Evolutionary conservation across 2,888 invertebrate species (phyloP), one percentile per base, ranked within the genome.

Genomic region (Dyspetes luteomarginatus): DNA sequence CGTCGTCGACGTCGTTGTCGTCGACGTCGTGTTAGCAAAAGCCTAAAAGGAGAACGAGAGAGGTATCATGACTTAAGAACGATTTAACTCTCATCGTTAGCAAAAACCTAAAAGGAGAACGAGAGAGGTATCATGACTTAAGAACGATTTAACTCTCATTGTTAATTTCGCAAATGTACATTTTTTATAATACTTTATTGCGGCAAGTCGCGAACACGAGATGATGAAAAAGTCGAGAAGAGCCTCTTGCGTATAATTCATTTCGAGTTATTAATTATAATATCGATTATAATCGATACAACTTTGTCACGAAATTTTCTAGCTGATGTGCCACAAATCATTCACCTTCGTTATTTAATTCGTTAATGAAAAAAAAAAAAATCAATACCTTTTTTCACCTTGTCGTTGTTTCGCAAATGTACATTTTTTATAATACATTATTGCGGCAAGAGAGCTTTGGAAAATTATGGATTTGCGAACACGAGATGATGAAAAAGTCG

Each of bases 1-100:
- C 24, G 30, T 52, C 41, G 30, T 19, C 69, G 28, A 5, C 36
- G 62, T 62, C 45, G 69, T 69, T 36, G 41, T 52, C 30, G 60
- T 48, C 36, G 36, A 1, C 36, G 36, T 36, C 36, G 36, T 36
- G 7, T 36, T 36, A 12, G 7, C 5, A 36, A 48, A 17, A 48
- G 17, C 15, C 48, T 17, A 48, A 48, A 4, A 17, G 17, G 48
- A 30, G 45, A n/a, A n/a, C 1, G 45, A 45, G 45, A 17, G 17
- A 45, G 15, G 48, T 36, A 12, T 12, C 7, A 36, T 7, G 7
- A 36, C 36, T 36, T 7, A 12, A 36, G 36, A 36, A 36, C 36
- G 36, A 36, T 36, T n/a, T 36, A 36, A 36, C 36, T 36, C 36
- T 12, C 9, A 36, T 12, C 12, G n/a, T n/a, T n/a, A n/a, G n/a